These are phyloP conservation scores for Leptothorax acervorum DNA, from an alignment of 2,888 invertebrate genomes.

Conservation along the genomic window DNA sequence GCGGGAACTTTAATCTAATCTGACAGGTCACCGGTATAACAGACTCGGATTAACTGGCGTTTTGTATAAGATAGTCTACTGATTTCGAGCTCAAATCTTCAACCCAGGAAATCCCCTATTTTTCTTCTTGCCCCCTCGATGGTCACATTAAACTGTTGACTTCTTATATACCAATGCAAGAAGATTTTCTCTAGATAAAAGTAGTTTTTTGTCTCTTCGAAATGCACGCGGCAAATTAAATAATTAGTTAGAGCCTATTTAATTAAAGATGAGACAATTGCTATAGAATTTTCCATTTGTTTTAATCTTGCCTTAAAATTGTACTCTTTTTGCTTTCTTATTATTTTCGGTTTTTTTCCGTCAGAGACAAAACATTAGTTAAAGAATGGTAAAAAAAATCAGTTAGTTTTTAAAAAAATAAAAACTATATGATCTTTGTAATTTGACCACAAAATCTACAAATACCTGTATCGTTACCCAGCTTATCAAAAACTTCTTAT, in stretches of 20 bases:
- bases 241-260: not conserved
- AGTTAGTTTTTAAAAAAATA: not conserved
- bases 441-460: not conserved
- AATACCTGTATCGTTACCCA: not conserved
- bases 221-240: not conserved
- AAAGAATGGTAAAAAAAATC: not conserved
- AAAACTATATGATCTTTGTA: not conserved
- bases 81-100: slow-evolving; percentile 68
- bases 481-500: too few species aligned
- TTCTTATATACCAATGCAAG: slow-evolving; percentile 27
- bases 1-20: slow-evolving; percentile 79
- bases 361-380: not conserved
- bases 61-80: slow-evolving; percentile 81
- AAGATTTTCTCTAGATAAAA: not conserved
- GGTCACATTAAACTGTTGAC: slow-evolving; percentile 54
- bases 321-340: not conserved
- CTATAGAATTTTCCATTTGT: not conserved
- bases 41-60: slow-evolving; percentile 78
- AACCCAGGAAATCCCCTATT: slow-evolving; percentile 60
- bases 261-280: not conserved
- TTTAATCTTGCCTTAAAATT: not conserved
- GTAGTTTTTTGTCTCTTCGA: not conserved
- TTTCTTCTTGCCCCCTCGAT: slow-evolving; percentile 45
- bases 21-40: slow-evolving; percentile 81
- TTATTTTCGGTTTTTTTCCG: not conserved